phyloP scores from a whole-genome alignment of 2,888 invertebrate species.

The Cryptophagus acutangulus region DNA sequence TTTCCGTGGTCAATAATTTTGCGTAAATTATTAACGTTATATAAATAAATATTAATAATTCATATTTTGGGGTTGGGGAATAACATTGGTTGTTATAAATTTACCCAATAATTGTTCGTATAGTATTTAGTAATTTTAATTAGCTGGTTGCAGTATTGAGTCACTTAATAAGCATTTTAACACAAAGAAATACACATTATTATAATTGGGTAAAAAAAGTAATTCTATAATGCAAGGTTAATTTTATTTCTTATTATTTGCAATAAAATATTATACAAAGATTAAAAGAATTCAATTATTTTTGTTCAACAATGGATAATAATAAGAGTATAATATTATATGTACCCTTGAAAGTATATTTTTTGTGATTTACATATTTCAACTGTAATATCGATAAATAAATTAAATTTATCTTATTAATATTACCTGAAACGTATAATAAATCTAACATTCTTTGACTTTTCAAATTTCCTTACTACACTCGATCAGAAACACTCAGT shows the following conservation, averaged over 20 bases:
- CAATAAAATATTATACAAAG: background rate
- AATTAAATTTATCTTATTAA: background rate
- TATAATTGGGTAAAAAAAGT: constrained; percentile 16
- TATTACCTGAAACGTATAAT: background rate
- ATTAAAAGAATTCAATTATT: background rate
- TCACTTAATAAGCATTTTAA: constrained; percentile 1
- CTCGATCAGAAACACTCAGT: too few relatives aligned
- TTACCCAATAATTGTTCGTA: too few relatives aligned
- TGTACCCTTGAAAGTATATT: constrained; percentile 2
- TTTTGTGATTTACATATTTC: background rate
- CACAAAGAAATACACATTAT: constrained; percentile 1
- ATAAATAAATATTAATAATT: too few relatives aligned
- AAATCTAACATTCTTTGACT: background rate
- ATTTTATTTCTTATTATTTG: constrained; percentile 15
- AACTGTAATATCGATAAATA: background rate
- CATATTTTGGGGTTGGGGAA: too few relatives aligned
- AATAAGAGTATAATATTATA: constrained; percentile 1
- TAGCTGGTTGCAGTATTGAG: constrained; percentile 2
- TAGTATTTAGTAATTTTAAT: too few relatives aligned
- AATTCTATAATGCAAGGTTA: constrained; percentile 26
- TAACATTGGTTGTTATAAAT: too few relatives aligned
- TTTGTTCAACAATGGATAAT: constrained; percentile 1
- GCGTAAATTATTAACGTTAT: too few relatives aligned
- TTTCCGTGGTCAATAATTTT: too few relatives aligned
- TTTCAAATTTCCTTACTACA: too few relatives aligned